Evolutionary conservation across 2,888 invertebrate species (phyloP), one percentile per base, ranked within the genome.

Genomic region (Apoderus coryli): DNA sequence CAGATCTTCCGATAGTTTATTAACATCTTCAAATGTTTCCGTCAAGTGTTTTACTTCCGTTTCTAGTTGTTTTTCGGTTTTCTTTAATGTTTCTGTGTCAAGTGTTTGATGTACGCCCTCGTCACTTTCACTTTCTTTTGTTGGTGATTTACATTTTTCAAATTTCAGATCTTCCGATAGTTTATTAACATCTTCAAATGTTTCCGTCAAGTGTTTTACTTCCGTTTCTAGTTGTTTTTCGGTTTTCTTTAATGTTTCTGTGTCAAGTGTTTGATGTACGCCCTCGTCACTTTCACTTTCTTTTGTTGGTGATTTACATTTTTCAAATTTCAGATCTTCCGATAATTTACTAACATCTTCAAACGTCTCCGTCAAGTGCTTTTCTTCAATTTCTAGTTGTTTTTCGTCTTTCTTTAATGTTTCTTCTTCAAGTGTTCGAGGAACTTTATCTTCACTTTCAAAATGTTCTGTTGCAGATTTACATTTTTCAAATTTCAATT

Each of bases 371-470:
- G 25, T 25, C 2, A 14, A 16, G 14, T 26, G 22, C 14, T 22
- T 16, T 12, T 26, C 7, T 4, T 16, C 16, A 22, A n/a, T 26
- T 5, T 22, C 19, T 10, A 3, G 13, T 11, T 22, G 15, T 22
- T 13, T 25, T 14, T 16, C 6, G 14, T n/a, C 19, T 19, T 15
- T 27, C n/a, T 22, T 10, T 7, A 10, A 14, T 19, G 27, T 16
- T 25, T 30, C 22, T 2, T 34, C 27, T 12, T 34, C 25, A 25
- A 14, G 11, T 29, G n/a, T 14, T 29, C n/a, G 2, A n/a, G 14
- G 10, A 10, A 12, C 29, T 10, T 11, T 13, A 6, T 13, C 23
- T 23, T 23, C 23, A 6, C 14, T 11, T 6, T 15, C 4, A 9
- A 3, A n/a, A 23, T 29, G 13, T 6, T 14, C 22, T n/a, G 16